Percentiles rank a stretch among this genome's conserved stretches.
These are phyloP conservation scores for Dendrocopos noguchii DNA, from an alignment of 2,113 vertebrate genomes.

Conservation along the genomic window DNA sequence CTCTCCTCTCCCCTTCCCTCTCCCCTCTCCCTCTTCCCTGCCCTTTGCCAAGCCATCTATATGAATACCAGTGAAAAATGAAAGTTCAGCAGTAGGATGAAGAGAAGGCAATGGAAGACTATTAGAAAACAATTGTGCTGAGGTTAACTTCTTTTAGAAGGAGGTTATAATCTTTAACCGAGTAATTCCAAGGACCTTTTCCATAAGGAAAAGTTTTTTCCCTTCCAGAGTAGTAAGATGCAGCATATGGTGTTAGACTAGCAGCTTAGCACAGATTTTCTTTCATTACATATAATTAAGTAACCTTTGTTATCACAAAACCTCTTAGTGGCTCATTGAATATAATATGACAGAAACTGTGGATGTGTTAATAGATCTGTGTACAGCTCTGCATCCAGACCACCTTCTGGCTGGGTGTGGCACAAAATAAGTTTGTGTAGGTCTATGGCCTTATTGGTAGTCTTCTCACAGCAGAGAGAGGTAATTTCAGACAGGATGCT, in stretches of 20 bases:
- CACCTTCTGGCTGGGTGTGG: too few relatives aligned
- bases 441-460: neutral
- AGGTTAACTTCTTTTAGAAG: slow-evolving; percentile 9
- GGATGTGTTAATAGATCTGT: neutral
- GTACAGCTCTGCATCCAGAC: neutral
- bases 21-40: too few relatives aligned
- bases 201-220: neutral
- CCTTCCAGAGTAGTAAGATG: neutral
- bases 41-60: neutral
- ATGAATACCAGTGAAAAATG: neutral
- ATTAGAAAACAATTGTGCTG: neutral
- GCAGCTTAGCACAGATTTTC: neutral
- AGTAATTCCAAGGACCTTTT: neutral
- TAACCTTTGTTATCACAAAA: neutral
- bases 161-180: neutral
- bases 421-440: neutral
- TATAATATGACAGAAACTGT: neutral
- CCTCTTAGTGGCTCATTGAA: neutral
- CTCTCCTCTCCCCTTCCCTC: too few relatives aligned
- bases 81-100: neutral
- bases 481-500: neutral
- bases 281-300: neutral
- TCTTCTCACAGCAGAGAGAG: neutral
- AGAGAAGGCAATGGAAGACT: neutral
- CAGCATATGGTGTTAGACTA: neutral